phyloP scores from a whole-genome alignment of 2,797 vertebrate genomes.

The Premnoplex brunnescens region DNA sequence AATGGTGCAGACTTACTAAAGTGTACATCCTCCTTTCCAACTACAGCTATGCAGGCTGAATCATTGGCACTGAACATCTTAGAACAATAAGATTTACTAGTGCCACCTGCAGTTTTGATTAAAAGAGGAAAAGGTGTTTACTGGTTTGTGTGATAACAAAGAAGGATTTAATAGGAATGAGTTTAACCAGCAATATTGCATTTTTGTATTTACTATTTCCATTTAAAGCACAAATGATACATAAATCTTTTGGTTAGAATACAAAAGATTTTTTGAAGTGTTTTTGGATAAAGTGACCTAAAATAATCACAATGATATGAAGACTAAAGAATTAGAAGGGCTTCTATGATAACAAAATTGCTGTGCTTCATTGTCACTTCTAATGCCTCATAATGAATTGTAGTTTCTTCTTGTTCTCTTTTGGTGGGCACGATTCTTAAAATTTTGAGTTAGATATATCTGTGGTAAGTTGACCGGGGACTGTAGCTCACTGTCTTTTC shows the following conservation, averaged over 20 bases:
- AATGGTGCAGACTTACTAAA: background rate
- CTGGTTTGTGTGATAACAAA: background rate
- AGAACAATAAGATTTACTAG: background rate
- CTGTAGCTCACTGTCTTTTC: background rate
- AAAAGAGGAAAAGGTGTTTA: background rate
- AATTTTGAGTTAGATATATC: background rate
- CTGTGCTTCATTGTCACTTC: background rate
- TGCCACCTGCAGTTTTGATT: slow-evolving; percentile 11
- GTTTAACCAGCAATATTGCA: background rate
- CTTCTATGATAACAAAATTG: background rate
- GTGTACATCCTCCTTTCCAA: background rate
- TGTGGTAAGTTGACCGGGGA: background rate
- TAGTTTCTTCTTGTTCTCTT: background rate
- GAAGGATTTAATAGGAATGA: background rate
- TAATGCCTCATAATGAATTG: background rate
- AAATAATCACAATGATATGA: background rate
- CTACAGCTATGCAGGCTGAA: background rate
- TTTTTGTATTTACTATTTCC: background rate
- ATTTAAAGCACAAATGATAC: background rate
- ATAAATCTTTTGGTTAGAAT: background rate
- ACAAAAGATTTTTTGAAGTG: background rate
- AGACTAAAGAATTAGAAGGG: background rate
- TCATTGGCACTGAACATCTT: background rate
- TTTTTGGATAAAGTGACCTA: background rate
- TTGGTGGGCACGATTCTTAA: background rate